These are phyloP conservation scores for Caenorhabditis afra DNA, from an alignment of 2,888 invertebrate species.

Conservation along the genomic window DNA sequence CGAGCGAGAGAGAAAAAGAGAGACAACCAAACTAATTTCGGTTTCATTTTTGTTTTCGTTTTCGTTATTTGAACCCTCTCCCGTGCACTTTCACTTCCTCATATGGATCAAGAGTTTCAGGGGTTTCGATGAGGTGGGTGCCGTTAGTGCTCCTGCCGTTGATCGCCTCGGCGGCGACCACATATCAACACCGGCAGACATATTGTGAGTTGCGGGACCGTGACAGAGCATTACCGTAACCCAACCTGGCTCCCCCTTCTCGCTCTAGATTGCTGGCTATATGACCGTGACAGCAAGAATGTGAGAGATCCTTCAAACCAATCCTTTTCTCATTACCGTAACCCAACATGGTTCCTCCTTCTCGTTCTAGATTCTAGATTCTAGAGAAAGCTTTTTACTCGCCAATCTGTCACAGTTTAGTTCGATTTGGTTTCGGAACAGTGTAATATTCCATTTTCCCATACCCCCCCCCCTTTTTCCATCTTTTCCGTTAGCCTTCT, in stretches of 20 bases:
- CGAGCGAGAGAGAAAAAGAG: too few relatives aligned
- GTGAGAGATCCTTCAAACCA: too few relatives aligned
- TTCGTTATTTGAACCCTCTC: too few relatives aligned
- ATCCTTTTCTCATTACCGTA: too few relatives aligned
- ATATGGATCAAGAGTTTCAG: too few relatives aligned
- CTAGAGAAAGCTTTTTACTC: background rate
- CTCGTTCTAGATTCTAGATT: background rate
- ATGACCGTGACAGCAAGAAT: too few relatives aligned
- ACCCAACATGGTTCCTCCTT: too few relatives aligned
- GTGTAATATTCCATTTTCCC: conserved; percentile 41
- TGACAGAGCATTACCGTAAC: too few relatives aligned
- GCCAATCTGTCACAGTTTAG: conserved; percentile 25
- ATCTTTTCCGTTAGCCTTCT: conserved; percentile 19
- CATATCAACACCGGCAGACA: conserved; percentile 52
- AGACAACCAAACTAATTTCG: too few relatives aligned
- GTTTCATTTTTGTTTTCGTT: too few relatives aligned
- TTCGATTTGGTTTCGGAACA: conserved; percentile 4
- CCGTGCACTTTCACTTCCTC: background rate
- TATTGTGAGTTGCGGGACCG: conserved; percentile 49
- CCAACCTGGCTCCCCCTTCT: too few relatives aligned
- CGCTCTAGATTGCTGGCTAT: too few relatives aligned
- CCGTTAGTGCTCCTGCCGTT: conserved; percentile 54
- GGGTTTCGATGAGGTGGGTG: conserved; percentile 51
- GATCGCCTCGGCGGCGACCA: conserved; percentile 39
- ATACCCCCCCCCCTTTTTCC: background rate